phyloP scores from a whole-genome alignment of 1,140 invertebrate species.

The Scaptomyza montana region DNA sequence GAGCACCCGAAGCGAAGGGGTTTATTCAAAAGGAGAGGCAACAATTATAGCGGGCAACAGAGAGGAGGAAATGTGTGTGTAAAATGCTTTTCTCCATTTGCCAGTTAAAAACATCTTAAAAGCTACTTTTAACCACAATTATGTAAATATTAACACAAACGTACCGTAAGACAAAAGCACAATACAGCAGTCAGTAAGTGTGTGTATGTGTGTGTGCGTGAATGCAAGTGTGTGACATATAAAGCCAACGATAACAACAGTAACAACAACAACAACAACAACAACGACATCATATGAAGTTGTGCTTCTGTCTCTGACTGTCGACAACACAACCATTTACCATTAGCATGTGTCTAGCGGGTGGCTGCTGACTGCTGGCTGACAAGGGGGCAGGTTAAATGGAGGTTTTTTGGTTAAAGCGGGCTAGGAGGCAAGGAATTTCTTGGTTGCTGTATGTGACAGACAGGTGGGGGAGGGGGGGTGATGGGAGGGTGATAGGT shows the following conservation, averaged over 20 bases:
- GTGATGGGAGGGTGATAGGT: background rate
- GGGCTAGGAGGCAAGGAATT: background rate
- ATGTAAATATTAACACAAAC: conserved; percentile 79
- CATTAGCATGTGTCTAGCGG: conserved; percentile 65
- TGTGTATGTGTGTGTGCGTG: conserved; percentile 3
- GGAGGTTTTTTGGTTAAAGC: background rate
- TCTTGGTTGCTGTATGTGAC: conserved; percentile 1
- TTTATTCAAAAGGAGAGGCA: no score
- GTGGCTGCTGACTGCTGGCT: background rate
- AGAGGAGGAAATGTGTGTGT: background rate
- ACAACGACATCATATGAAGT: conserved; percentile 51
- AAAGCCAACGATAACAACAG: conserved; percentile 6
- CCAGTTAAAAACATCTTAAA: conserved; percentile 79
- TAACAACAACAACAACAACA: conserved; percentile 34
- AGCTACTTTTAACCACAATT: conserved; percentile 80
- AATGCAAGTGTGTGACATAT: conserved; percentile 12
- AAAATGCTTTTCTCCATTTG: conserved; percentile 42
- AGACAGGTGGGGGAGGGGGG: background rate
- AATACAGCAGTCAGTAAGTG: conserved; percentile 6
- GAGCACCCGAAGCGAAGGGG: no score
- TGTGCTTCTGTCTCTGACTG: conserved; percentile 43
- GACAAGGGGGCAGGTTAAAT: background rate
- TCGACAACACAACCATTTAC: conserved; percentile 67
- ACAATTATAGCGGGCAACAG: no score
- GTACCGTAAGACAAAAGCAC: conserved; percentile 58